Percentiles rank a stretch among this genome's conserved stretches.
phyloP scores from a whole-genome alignment of 2,797 vertebrate genomes.

The Pipistrellus pygmaeus region DNA sequence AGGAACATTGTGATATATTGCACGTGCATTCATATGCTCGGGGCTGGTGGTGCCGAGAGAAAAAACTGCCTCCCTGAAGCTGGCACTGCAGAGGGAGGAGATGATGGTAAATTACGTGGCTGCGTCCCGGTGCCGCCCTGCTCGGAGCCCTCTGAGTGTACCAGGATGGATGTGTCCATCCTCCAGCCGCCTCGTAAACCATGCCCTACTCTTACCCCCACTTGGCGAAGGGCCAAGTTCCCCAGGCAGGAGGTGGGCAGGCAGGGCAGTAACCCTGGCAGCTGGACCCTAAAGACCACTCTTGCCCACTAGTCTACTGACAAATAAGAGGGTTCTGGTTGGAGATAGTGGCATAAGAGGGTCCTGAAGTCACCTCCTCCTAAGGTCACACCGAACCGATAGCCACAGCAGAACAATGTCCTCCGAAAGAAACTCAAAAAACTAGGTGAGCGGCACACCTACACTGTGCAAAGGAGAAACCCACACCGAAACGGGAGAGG shows the following conservation, averaged over 20 bases:
- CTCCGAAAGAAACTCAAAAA: neutral
- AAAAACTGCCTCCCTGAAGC: too few relatives aligned
- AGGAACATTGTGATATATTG: neutral
- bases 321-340: neutral
- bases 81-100: neutral
- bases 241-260: neutral
- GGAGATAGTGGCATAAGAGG: neutral
- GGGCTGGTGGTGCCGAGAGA: neutral
- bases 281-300: neutral
- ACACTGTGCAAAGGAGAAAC: neutral
- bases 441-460: neutral
- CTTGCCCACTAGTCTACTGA: neutral
- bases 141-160: neutral
- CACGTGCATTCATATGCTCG: neutral
- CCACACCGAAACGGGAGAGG: neutral
- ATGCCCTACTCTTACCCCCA: neutral
- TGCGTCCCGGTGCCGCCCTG: neutral
- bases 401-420: neutral
- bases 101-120: neutral
- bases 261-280: neutral
- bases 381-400: neutral
- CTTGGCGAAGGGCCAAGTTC: neutral
- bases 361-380: neutral
- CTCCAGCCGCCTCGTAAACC: neutral
- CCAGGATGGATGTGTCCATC: neutral